Percentiles rank a stretch among this genome's conserved stretches.
Conservation (phyloP, 2,888 invertebrate species). For the Laspeyria flexula region DNA sequence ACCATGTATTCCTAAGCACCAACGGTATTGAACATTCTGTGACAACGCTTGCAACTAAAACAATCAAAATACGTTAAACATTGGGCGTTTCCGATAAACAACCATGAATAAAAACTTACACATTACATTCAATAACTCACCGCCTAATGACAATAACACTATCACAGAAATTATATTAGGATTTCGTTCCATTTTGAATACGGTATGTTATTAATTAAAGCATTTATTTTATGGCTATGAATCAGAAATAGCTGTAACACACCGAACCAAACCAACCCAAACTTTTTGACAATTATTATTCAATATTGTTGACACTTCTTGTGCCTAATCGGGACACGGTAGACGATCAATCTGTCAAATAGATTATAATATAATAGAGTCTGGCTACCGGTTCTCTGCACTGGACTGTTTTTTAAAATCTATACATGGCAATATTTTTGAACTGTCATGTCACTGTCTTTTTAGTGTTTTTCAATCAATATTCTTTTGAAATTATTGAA, state of each 20-base stretch:
- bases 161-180: constrained; percentile 37
- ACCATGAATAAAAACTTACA: constrained; percentile 28
- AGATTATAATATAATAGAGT: too few relatives aligned
- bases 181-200: constrained; percentile 47
- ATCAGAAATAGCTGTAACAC: too few relatives aligned
- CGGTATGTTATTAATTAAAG: constrained; percentile 17
- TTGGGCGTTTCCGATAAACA: constrained; percentile 67
- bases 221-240: constrained; percentile 24
- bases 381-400: too few relatives aligned
- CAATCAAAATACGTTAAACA: constrained; percentile 43
- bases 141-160: constrained; percentile 43
- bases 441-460: too few relatives aligned
- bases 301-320: neutral
- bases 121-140: constrained; percentile 42
- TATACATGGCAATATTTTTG: too few relatives aligned
- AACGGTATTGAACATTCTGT: constrained; percentile 90
- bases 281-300: constrained; percentile 6
- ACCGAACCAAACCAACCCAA: neutral
- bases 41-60: constrained; percentile 64
- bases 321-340: too few relatives aligned
- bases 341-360: too few relatives aligned
- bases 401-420: too few relatives aligned
- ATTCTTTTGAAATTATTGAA: too few relatives aligned
- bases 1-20: constrained; percentile 95
- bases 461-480: too few relatives aligned